Percentiles rank a stretch among this genome's conserved stretches.
Conservation (phyloP, 30 jellyfish, hydroid and myxozoan genomes). For the Aurelia aurita complex sp. Pacific region DNA sequence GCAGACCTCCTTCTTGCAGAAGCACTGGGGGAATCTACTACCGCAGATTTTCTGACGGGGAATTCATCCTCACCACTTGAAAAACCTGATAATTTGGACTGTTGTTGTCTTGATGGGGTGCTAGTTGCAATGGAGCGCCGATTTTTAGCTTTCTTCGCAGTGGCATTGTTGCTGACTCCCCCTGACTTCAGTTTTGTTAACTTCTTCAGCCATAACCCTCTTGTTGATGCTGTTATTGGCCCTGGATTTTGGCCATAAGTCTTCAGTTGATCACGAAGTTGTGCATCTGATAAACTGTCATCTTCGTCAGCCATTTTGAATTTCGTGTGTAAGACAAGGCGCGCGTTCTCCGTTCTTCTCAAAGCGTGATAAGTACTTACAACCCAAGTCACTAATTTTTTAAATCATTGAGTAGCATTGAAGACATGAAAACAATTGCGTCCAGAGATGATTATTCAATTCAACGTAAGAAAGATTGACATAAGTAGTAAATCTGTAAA, state of each 20-base stretch:
- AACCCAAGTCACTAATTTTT: too few species aligned
- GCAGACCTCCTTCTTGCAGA: slow-evolving; percentile 50
- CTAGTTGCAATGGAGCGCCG: slow-evolving; percentile 60
- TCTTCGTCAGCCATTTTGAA: slow-evolving; percentile 91
- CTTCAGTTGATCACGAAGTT: slow-evolving; percentile 79
- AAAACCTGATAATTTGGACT: slow-evolving; percentile 70
- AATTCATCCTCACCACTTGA: slow-evolving; percentile 89
- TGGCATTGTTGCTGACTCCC: background rate
- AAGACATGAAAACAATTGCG: too few species aligned
- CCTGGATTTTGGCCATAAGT: slow-evolving; percentile 73
- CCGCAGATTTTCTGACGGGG: background rate
- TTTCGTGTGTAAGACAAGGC: slow-evolving; percentile 18
- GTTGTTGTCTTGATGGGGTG: slow-evolving; percentile 46
- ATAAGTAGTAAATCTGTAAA: too few species aligned
- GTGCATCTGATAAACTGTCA: slow-evolving; percentile 69
- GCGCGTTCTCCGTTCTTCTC: slow-evolving; percentile 9
- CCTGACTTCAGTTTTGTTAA: slow-evolving; percentile 46
- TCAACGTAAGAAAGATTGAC: too few species aligned
- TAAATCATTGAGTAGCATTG: too few species aligned
- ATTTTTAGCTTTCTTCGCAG: slow-evolving; percentile 26
- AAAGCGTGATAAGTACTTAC: too few species aligned
- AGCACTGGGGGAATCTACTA: slow-evolving; percentile 30
- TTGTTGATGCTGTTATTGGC: slow-evolving; percentile 79
- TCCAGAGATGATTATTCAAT: too few species aligned
- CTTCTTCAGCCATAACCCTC: slow-evolving; percentile 63